Evolutionary conservation across 2,113 vertebrate species (phyloP).

Genomic region (Okapia johnstoni): DNA sequence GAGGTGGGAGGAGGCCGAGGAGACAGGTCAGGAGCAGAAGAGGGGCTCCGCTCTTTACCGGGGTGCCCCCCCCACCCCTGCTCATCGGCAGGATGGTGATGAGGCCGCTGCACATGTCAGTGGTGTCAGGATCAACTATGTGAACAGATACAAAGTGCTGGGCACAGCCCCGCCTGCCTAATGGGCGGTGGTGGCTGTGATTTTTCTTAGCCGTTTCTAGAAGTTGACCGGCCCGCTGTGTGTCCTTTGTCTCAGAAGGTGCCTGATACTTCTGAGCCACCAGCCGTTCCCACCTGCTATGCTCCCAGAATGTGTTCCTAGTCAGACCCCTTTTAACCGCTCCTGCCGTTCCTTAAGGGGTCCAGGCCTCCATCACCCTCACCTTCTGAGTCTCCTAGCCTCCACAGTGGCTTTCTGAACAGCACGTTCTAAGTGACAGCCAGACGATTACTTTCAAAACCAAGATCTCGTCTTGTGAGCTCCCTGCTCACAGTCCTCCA

Average conservation of each 20-base stretch:
- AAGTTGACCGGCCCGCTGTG: too few relatives aligned
- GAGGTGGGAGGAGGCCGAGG: neutral
- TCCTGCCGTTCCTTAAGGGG: accelerated
- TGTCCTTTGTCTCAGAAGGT: neutral
- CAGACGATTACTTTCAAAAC: neutral
- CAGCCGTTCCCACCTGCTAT: neutral
- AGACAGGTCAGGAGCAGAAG: neutral
- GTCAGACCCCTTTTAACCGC: neutral
- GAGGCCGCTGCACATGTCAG: too few relatives aligned
- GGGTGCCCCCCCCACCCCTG: accelerated
- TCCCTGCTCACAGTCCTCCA: neutral
- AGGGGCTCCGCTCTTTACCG: too few relatives aligned
- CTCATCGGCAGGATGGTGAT: accelerated
- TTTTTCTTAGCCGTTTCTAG: neutral
- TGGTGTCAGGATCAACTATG: neutral
- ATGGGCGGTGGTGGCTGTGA: neutral
- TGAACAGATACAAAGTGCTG: neutral
- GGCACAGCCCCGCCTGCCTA: neutral
- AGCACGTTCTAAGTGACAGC: neutral
- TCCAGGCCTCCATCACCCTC: too few relatives aligned
- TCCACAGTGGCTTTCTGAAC: neutral
- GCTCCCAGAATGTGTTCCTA: neutral
- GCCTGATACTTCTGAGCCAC: neutral
- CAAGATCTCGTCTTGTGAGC: neutral
- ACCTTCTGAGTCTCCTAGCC: neutral